Evolutionary conservation across 2,113 vertebrate genomes (phyloP).

Genomic region (Diadophis punctatus): DNA sequence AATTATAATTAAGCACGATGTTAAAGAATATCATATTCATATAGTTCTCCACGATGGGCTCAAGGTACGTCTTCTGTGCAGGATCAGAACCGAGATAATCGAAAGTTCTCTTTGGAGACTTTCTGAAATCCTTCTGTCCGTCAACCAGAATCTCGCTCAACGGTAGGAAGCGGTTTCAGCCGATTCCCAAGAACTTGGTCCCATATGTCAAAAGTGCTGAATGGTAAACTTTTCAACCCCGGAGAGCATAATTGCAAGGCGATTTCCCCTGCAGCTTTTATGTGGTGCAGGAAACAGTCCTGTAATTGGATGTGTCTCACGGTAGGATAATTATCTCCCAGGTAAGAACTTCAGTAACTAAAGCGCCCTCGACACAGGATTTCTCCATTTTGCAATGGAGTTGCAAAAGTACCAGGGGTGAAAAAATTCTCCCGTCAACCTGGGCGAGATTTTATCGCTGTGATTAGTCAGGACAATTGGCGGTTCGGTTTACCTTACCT

Average conservation of each 20-base stretch:
- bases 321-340: background rate
- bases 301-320: background rate
- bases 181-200: background rate
- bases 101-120: background rate
- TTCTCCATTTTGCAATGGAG: background rate
- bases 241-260: background rate
- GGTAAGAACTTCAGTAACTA: background rate
- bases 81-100: too few species aligned
- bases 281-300: background rate
- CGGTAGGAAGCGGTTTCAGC: background rate
- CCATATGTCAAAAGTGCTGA: background rate
- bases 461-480: background rate
- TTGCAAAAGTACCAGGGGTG: background rate
- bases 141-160: background rate
- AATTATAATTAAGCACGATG: too few species aligned
- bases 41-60: background rate
- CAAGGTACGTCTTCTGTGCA: too few species aligned
- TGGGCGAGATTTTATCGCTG: background rate
- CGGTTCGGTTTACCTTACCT: background rate
- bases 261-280: background rate
- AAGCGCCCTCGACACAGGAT: background rate
- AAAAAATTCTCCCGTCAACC: background rate
- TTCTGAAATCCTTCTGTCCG: background rate
- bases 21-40: background rate
- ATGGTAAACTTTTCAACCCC: background rate